phyloP scores from a whole-genome alignment of 2,888 invertebrate genomes.

The Coelopa pilipes region DNA sequence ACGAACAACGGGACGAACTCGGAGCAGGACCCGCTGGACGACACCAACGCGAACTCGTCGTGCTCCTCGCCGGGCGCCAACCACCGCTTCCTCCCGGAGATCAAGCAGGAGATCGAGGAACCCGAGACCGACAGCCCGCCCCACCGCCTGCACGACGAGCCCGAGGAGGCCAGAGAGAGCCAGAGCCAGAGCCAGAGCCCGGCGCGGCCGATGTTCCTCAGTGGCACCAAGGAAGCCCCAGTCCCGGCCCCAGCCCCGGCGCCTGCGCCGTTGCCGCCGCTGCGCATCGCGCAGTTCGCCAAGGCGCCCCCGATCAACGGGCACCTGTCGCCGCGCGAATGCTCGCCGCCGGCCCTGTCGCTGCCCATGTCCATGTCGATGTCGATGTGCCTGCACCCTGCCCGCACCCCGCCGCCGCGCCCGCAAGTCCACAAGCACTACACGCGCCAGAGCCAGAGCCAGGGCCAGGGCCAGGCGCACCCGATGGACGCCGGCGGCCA shows the following conservation, averaged over 20 bases:
- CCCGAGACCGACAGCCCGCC: constrained; percentile 42
- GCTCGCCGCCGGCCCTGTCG: constrained; percentile 47
- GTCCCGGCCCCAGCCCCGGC: constrained; percentile 43
- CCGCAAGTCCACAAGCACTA: constrained; percentile 12
- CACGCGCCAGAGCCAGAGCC: constrained; percentile 22
- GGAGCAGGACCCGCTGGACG: constrained; percentile 49
- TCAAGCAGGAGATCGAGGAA: constrained; percentile 40
- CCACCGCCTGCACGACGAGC: constrained; percentile 34
- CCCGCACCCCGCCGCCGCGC: constrained; percentile 41
- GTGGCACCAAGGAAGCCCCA: background rate
- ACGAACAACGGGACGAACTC: constrained; percentile 39
- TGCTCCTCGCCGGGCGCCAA: constrained; percentile 4
- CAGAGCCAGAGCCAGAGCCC: background rate
- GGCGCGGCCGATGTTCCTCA: constrained; percentile 13
- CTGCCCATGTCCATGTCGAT: no score
- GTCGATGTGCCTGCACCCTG: background rate
- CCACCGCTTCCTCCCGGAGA: constrained; percentile 37
- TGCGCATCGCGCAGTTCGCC: constrained; percentile 61
- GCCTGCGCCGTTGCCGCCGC: constrained; percentile 45
- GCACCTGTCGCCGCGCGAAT: constrained; percentile 11
- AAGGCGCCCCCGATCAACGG: constrained; percentile 43
- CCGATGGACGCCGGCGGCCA: constrained; percentile 11
- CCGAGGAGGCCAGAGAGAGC: no score
- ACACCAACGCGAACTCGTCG: constrained; percentile 24
- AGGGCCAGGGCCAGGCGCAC: constrained; percentile 7